These are phyloP conservation scores for Amphipoea oculea DNA, from an alignment of 2,888 invertebrate species.

Conservation along the genomic window DNA sequence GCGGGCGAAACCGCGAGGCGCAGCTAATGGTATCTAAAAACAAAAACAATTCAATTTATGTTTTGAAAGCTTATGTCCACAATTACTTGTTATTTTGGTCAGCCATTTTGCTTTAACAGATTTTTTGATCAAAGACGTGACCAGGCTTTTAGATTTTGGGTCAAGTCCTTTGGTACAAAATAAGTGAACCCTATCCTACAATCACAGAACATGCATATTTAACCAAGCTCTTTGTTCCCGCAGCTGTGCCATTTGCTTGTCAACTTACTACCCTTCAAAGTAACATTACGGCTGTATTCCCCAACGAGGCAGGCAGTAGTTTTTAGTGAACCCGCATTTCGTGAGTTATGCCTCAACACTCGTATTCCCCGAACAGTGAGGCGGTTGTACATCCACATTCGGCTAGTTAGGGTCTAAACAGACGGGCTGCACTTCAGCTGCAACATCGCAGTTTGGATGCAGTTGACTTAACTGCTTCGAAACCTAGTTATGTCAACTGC, in stretches of 20 bases:
- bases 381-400: not conserved
- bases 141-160: constrained; percentile 30
- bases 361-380: not conserved
- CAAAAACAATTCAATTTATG: too few species aligned
- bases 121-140: constrained; percentile 34
- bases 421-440: too few species aligned
- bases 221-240: constrained; percentile 27
- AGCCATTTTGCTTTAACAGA: constrained; percentile 25
- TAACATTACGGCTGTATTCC: not conserved
- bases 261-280: not conserved
- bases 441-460: too few species aligned
- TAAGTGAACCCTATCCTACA: constrained; percentile 18
- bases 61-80: not conserved
- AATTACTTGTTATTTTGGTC: not conserved
- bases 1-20: too few species aligned
- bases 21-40: not conserved
- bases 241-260: constrained; percentile 31
- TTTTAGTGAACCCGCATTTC: not conserved
- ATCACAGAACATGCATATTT: constrained; percentile 53
- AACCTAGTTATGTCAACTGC: too few species aligned
- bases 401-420: too few species aligned
- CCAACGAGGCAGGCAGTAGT: not conserved
- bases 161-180: constrained; percentile 1
- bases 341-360: not conserved
- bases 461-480: too few species aligned